These are phyloP conservation scores for Tauraco erythrolophus DNA, from an alignment of 2,113 vertebrate species.

Conservation along the genomic window DNA sequence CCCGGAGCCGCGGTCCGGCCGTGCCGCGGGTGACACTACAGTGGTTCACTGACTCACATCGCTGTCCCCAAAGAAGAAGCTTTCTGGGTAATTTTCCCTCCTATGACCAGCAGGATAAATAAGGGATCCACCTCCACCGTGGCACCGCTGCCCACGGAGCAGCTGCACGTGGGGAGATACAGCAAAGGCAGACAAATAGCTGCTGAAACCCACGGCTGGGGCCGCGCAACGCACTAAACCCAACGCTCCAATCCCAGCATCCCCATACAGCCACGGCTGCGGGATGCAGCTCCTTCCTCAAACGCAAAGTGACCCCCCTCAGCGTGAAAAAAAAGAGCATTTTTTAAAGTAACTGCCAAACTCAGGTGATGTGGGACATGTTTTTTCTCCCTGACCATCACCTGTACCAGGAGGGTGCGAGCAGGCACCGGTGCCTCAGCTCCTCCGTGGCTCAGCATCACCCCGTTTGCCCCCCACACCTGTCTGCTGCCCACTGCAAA, in stretches of 20 bases:
- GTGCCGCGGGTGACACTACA: accelerated
- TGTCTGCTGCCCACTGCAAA: not conserved
- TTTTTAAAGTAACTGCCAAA: not conserved
- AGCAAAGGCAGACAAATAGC: not conserved
- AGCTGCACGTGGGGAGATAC: not conserved
- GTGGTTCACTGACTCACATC: not conserved
- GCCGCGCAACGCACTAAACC: not conserved
- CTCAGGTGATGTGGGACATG: accelerated
- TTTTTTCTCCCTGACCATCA: not conserved
- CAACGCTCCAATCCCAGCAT: accelerated
- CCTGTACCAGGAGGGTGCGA: not conserved
- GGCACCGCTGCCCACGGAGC: not conserved
- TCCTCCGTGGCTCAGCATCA: not conserved
- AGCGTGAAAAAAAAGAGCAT: accelerated
- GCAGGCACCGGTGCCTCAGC: not conserved
- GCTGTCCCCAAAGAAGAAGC: not conserved
- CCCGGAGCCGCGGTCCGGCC: accelerated
- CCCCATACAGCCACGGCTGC: not conserved
- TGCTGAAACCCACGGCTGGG: accelerated
- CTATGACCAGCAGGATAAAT: not conserved
- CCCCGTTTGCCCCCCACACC: not conserved
- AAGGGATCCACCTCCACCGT: not conserved
- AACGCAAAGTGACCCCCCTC: not conserved
- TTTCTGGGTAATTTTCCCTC: not conserved
- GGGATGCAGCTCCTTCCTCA: not conserved